phyloP scores from a whole-genome alignment of 1,140 invertebrate genomes.

The Dendrolimus kikuchii region DNA sequence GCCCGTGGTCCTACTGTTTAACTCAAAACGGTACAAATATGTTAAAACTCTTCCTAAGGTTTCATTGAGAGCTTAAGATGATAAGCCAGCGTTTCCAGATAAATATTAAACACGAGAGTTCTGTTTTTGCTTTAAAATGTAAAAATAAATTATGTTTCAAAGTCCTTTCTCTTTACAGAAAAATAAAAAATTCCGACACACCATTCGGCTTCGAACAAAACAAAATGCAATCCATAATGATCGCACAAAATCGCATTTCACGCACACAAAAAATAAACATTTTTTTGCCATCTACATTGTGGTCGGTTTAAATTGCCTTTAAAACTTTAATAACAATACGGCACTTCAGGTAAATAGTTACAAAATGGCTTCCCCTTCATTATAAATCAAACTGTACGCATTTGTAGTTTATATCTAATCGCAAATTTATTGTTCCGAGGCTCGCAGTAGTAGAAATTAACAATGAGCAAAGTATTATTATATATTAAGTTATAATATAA shows the following conservation, averaged over 20 bases:
- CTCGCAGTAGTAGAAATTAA: conserved; percentile 56
- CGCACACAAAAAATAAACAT: conserved; percentile 34
- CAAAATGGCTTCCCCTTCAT: conserved; percentile 46
- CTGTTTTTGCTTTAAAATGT: too few species aligned
- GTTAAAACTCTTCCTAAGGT: too few species aligned
- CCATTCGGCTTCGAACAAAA: conserved; percentile 39
- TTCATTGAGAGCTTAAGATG: too few species aligned
- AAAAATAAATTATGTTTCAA: not conserved
- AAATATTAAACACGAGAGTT: too few species aligned
- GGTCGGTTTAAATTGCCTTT: conserved; percentile 55
- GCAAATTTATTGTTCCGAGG: conserved; percentile 68
- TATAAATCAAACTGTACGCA: conserved; percentile 52
- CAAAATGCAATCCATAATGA: conserved; percentile 35
- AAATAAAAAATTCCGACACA: conserved; percentile 15
- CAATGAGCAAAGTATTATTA: conserved; percentile 65
- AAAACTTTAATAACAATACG: conserved; percentile 29
- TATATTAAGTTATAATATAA: conserved; percentile 47
- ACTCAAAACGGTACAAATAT: too few species aligned
- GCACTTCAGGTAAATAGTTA: conserved; percentile 60
- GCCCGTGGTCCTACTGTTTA: too few species aligned
- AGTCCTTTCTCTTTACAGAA: conserved; percentile 7
- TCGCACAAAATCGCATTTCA: conserved; percentile 48
- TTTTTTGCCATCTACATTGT: conserved; percentile 46
- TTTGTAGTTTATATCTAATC: conserved; percentile 63
- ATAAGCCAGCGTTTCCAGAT: too few species aligned